Base-by-base conservation (phyloP, 1,140 invertebrate species). In the Caerostris extrusa region DNA sequence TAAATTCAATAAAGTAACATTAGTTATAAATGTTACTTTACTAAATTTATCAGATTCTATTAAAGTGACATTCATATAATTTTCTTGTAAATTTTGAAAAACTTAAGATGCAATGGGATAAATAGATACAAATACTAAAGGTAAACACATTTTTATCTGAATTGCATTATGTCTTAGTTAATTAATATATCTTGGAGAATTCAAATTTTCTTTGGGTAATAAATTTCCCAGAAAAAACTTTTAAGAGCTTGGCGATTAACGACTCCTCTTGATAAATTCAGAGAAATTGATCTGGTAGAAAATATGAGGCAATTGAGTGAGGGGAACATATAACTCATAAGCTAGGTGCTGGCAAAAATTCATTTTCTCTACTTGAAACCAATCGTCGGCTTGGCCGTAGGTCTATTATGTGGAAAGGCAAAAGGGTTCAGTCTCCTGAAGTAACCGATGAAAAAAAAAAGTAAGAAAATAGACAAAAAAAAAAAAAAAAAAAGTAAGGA, bases 321-420 rank as follows among this genome's bases (percentile, higher is more conserved):
- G 34, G 61, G 71, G 34, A 77, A 53, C 71, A 77, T 50, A 77
- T 77, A 77, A 77, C 71, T 77, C 71, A 77, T 77, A 77, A 77
- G 34, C 71, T 53, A 77, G 50, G 71, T 3, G 50, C 34, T 77
- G 8, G 14, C 61, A 83, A 92, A 85, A 71, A 58, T 56, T 60
- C 57, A 77, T 93, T 87, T 61, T 19, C 82, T 85, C 58, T 7
- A 87, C 89, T 85, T 17, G 81, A n/a, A 61, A 58, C 61, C 81
- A 86, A 87, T 71, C 60, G 67, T 88, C 92, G 53, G 7, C n/a
- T 6, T 8, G 56, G 64, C 88, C 69, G 82, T n/a, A 14, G 85
- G 85, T 93, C 92, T 86, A 93, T 93, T 93, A 93, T 82, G 57
- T 55, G 86, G 56, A 56, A 88, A 81, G 92, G 61, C 83, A 93